These are phyloP conservation scores for Trematomus bernacchii DNA, from an alignment of 2,797 vertebrate genomes.

Conservation along the genomic window DNA sequence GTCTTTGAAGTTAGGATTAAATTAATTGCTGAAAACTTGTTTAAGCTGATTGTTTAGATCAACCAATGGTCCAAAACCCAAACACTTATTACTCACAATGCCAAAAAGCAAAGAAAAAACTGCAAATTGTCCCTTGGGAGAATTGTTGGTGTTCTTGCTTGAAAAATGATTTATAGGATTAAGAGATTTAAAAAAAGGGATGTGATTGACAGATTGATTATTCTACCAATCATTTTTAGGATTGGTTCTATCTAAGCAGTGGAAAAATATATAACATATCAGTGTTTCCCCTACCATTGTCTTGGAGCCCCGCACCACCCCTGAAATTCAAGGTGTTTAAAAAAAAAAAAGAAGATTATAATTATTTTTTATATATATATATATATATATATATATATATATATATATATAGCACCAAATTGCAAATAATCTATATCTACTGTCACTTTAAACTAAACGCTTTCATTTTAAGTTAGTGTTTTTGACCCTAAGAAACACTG, in stretches of 20 bases:
- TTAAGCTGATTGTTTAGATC: neutral
- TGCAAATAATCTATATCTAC: too few relatives aligned
- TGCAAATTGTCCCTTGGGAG: neutral
- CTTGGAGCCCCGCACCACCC: too few relatives aligned
- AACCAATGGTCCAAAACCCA: neutral
- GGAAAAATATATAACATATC: neutral
- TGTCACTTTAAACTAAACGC: too few relatives aligned
- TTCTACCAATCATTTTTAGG: neutral
- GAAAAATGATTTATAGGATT: neutral
- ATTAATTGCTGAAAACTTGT: neutral
- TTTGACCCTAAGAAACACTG: too few relatives aligned
- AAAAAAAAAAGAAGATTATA: too few relatives aligned
- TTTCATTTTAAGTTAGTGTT: too few relatives aligned
- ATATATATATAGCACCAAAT: too few relatives aligned
- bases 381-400: too few relatives aligned
- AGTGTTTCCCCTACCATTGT: too few relatives aligned
- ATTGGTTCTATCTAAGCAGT: neutral
- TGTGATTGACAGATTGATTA: neutral
- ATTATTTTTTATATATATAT: too few relatives aligned
- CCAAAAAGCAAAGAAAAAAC: neutral
- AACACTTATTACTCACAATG: neutral
- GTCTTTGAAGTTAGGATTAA: neutral
- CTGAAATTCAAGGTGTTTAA: too few relatives aligned
- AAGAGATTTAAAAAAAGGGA: neutral
- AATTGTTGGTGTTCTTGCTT: neutral